These are phyloP conservation scores for Eutrigla gurnardus DNA, from an alignment of 2,797 vertebrate species.

Conservation along the genomic window DNA sequence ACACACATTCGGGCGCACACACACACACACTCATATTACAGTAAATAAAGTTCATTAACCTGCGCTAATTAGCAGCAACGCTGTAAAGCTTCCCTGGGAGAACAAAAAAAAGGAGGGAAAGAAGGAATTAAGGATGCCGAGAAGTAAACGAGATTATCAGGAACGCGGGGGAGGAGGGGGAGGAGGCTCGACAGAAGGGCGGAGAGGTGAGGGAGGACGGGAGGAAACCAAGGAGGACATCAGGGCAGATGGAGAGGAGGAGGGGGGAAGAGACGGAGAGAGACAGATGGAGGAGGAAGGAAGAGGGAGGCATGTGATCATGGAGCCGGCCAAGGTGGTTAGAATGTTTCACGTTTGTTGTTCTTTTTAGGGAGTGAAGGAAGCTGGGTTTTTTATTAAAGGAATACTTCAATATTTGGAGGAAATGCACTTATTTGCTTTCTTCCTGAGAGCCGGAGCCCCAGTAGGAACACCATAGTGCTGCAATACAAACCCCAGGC, in stretches of 20 bases:
- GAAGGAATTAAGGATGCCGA: slow-evolving; percentile 44
- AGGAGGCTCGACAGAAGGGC: slow-evolving; percentile 57
- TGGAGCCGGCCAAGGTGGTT: slow-evolving; percentile 45
- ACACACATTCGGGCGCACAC: background rate
- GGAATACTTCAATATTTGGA: slow-evolving; percentile 1
- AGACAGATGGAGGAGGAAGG: slow-evolving; percentile 62
- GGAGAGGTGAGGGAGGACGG: slow-evolving; percentile 54
- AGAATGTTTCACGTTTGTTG: slow-evolving; percentile 43
- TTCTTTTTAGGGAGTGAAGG: slow-evolving; percentile 25
- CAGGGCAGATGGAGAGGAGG: slow-evolving; percentile 63
- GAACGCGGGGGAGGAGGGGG: slow-evolving; percentile 11
- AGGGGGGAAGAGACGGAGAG: slow-evolving; percentile 33
- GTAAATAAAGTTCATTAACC: slow-evolving; percentile 70
- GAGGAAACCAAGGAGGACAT: slow-evolving; percentile 50
- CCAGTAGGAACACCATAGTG: background rate
- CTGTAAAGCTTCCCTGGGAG: slow-evolving; percentile 50
- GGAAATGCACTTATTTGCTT: background rate
- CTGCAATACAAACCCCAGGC: background rate
- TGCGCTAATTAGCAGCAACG: slow-evolving; percentile 62
- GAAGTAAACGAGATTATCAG: slow-evolving; percentile 38
- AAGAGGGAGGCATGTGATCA: slow-evolving; percentile 33
- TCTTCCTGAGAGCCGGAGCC: background rate
- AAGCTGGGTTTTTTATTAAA: slow-evolving; percentile 7
- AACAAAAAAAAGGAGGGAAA: slow-evolving; percentile 40
- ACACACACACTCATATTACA: slow-evolving; percentile 16